These are phyloP conservation scores for Pachycephus smyrnensis DNA, from an alignment of 2,888 invertebrate genomes.

Conservation along the genomic window DNA sequence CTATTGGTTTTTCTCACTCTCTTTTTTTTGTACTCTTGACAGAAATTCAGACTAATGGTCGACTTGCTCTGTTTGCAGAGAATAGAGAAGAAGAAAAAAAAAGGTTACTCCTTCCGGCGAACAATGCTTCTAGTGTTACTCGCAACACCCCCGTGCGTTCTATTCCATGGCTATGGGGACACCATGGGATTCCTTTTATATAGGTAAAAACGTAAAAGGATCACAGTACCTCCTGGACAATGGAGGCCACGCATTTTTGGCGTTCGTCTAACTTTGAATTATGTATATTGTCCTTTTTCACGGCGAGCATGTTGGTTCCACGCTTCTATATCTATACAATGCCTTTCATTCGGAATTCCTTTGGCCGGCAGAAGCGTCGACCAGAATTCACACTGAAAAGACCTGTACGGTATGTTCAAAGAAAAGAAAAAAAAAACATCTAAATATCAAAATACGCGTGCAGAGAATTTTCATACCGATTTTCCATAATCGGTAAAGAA, in stretches of 20 bases:
- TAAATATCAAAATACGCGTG: neutral
- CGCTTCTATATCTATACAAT: neutral
- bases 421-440: neutral
- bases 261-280: conserved; percentile 43
- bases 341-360: neutral
- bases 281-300: conserved; percentile 28
- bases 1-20: neutral
- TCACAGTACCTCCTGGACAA: conserved; percentile 30
- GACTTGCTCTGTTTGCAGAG: neutral
- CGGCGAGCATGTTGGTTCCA: neutral
- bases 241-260: conserved; percentile 39
- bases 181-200: neutral
- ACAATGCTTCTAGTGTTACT: neutral
- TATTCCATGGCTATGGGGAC: neutral
- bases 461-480: neutral
- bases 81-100: neutral
- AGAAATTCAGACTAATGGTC: neutral
- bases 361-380: neutral
- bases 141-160: neutral
- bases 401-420: neutral
- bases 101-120: neutral
- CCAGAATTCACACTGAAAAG: neutral
- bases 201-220: neutral
- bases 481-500: neutral
- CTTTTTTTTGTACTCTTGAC: neutral